Base-by-base conservation (phyloP, 2,888 invertebrate genomes). In the Dryomyza anilis region DNA sequence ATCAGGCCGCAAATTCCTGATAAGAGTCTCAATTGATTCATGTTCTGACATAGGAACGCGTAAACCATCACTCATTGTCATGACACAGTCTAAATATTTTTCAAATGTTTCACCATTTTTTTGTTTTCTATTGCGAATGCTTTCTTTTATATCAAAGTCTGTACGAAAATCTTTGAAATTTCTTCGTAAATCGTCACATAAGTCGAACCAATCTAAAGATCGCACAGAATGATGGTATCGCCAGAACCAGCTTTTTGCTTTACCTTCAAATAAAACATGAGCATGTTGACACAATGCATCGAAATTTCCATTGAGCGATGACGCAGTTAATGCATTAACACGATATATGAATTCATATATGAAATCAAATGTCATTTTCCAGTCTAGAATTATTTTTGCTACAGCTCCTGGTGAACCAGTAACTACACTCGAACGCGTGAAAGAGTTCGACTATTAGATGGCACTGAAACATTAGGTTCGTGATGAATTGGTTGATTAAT, bases 191-290 rank as follows among this genome's bases (percentile, higher is more conserved):
- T 58, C 63, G 2, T 33, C 39, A 29, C 63, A 63, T 5, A 64
- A 58, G 7, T 62, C 61, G 2, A 36, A 23, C 67, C 65, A 67
- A 8, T 30, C 48, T 12, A 66, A 45, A 7, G 16, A n/a, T 3
- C 33, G 14, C 1, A 65, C 52, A 1, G 65, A 45, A 4, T 61
- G 60, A 33, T 65, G 65, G 19, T 63, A 65, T 5, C 57, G 48
- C 67, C 67, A 67, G 39, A 62, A 67, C 64, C 64, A 67, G 4
- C 63, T 61, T 21, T n/a, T n/a, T n/a, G n/a, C n/a, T n/a, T n/a
- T n/a, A n/a, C n/a, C n/a, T n/a, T n/a, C n/a, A n/a, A n/a, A 67
- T 12, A 67, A 50, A 14, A 43, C 16, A 10, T 46, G 53, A 1
- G 62, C 64, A 53, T 64, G 57, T 27, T 45, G 43, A n/a, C 64